Evolutionary conservation across 2,888 invertebrate species (phyloP), one percentile per base, ranked within the genome.

Genomic region (Antitype chi): DNA sequence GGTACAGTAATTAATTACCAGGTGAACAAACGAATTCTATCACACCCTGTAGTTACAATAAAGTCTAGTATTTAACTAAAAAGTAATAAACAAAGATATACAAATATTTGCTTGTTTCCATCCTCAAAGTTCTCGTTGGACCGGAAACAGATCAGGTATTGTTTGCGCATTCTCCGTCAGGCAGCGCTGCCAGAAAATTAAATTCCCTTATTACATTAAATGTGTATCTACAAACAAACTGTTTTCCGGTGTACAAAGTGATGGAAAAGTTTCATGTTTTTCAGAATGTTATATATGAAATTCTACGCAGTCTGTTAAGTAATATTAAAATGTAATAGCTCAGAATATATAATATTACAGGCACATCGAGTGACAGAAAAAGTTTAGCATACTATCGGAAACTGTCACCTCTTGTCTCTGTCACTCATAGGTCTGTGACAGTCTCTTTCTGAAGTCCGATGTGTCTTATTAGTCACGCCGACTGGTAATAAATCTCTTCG

Each of bases 91-190:
- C 64, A 70, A 73, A 59, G 25, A 15, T 52, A 32, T 52, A 53
- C 52, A 74, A 76, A 80, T 82, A 82, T 85, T 76, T 60, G 63
- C 70, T 62, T 28, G 62, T 66, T 53, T 64, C n/a, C 57, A 60
- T 85, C 57, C 57, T 66, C 20, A 78, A 49, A 81, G 69, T 78
- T 78, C 53, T 70, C 23, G 43, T 64, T 57, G 32, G 32, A 70
- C 68, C 70, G 80, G 79, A 85, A 84, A 72, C 62, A 57, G 76
- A 71, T 64, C 60, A 49, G 70, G 78, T 74, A 47, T 75, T 62
- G 69, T 81, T 74, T 68, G 70, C 52, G 23, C 66, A 43, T 28
- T 64, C 47, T 28, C 67, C 70, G 53, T 55, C 66, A 77, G 74
- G 64, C 11, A 49, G 77, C 75, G 63, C 59, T 68, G 17, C n/a